Evolutionary conservation across 35 echinoderm and acorn worm species (phyloP), one percentile per base, ranked within the genome.

Genomic region (Anneissia japonica): DNA sequence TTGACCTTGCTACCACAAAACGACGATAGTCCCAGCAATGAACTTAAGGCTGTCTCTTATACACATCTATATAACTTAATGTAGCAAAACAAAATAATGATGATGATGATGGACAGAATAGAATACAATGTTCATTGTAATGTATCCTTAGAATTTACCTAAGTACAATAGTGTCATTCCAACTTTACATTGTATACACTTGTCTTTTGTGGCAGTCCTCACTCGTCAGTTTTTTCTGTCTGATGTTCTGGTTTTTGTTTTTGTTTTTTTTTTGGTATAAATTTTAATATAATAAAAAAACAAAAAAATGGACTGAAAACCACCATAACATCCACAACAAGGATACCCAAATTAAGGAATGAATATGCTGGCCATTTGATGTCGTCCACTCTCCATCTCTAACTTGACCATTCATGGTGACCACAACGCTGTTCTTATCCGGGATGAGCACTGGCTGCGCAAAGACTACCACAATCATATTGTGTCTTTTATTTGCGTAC

Each of bases 1-100:
- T 91, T 23, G 96, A 90, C 74, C 73, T 99, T 23, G 92, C 72
- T 0, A 94, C 89, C 1, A 99, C 96, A 92, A 99, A 91, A 35
- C 96, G 88, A 31, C 96, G 77, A 83, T 94, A 99, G 77, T 99
- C 96, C 96, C 96, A 99, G 46, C 96, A 99, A 80, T 99, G 96
- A 77, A 99, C 96, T 99, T 43, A n/a, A n/a, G n/a, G n/a, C n/a
- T n/a, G n/a, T n/a, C n/a, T n/a, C n/a, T n/a, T n/a, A n/a, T n/a
- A n/a, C n/a, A n/a, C n/a, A n/a, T n/a, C n/a, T n/a, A n/a, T n/a
- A n/a, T n/a, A n/a, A n/a, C n/a, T n/a, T n/a, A n/a, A n/a, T n/a
- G n/a, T n/a, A n/a, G n/a, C n/a, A n/a, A n/a, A n/a, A n/a, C n/a
- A n/a, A n/a, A n/a, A n/a, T n/a, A n/a, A n/a, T n/a, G n/a, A n/a